These are phyloP conservation scores for Limnephilus marmoratus DNA, from an alignment of 2,888 invertebrate species.

Conservation along the genomic window DNA sequence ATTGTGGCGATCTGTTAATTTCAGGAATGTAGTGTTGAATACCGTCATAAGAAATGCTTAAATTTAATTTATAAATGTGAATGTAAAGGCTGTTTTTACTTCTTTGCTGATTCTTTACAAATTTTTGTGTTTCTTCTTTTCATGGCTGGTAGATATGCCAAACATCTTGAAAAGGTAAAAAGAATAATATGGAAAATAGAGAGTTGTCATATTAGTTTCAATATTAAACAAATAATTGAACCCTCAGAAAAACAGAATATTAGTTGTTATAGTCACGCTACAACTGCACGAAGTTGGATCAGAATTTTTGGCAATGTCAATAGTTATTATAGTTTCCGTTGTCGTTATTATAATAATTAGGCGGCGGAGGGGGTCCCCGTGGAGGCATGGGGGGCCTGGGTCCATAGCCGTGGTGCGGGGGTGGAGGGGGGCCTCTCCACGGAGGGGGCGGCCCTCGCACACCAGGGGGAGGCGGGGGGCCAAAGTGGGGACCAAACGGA, in stretches of 20 bases:
- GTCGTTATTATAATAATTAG: conserved; percentile 67
- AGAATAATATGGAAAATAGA: background rate
- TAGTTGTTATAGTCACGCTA: background rate
- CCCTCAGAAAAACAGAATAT: background rate
- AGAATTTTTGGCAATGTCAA: conserved; percentile 27
- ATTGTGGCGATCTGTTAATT: background rate
- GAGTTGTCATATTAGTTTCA: background rate
- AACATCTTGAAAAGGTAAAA: background rate
- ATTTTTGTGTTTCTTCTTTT: background rate
- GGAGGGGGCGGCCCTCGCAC: conserved; percentile 80
- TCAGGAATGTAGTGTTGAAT: background rate
- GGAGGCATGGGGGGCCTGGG: conserved; percentile 79
- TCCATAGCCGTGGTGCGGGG: conserved; percentile 74
- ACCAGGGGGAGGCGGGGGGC: conserved; percentile 79
- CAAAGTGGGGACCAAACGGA: conserved; percentile 71
- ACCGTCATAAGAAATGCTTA: background rate
- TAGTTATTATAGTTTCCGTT: conserved; percentile 63
- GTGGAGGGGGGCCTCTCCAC: conserved; percentile 81
- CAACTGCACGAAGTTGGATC: background rate
- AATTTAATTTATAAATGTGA: background rate
- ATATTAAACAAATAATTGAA: background rate
- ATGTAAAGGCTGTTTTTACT: background rate
- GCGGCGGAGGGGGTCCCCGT: conserved; percentile 85
- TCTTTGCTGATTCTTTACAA: background rate
- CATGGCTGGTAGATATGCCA: background rate